phyloP scores from a whole-genome alignment of 2,113 vertebrate species.

The Taxidea taxus region DNA sequence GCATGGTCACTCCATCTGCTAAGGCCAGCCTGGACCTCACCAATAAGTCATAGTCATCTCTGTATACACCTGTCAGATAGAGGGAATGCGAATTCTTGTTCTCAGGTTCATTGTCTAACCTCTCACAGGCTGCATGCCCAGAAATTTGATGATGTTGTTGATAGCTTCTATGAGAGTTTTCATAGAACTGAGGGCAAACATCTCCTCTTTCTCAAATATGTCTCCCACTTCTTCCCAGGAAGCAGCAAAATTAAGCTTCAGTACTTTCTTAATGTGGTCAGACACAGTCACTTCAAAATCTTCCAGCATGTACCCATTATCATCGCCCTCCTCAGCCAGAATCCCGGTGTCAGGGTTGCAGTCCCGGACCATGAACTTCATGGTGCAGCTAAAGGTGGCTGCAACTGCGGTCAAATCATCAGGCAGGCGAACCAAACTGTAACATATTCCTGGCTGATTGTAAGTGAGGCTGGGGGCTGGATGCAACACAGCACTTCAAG shows the following conservation, averaged over 20 bases:
- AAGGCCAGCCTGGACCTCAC: constrained; percentile 93
- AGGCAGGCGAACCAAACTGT: constrained; percentile 92
- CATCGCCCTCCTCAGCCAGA: constrained; percentile 95
- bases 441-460: constrained; percentile 94
- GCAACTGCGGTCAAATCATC: constrained; percentile 93
- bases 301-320: constrained; percentile 97
- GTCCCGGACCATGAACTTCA: constrained; percentile 96
- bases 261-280: constrained; percentile 96
- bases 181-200: constrained; percentile 94
- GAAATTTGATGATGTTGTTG: constrained; percentile 94
- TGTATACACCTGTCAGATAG: constrained; percentile 93
- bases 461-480: constrained; percentile 89
- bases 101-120: constrained; percentile 97
- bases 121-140: constrained; percentile 99
- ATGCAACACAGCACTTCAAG: constrained; percentile 89
- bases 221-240: constrained; percentile 98
- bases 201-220: constrained; percentile 96
- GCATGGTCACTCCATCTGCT: constrained; percentile 97
- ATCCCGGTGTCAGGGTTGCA: constrained; percentile 95
- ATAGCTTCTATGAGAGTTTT: constrained; percentile 96
- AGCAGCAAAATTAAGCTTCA: constrained; percentile 95
- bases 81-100: constrained; percentile 97
- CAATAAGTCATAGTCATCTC: constrained; percentile 90
- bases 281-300: constrained; percentile 94
- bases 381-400: constrained; percentile 96